phyloP scores from a whole-genome alignment of 2,888 invertebrate genomes.

The Xestia xanthographa region DNA sequence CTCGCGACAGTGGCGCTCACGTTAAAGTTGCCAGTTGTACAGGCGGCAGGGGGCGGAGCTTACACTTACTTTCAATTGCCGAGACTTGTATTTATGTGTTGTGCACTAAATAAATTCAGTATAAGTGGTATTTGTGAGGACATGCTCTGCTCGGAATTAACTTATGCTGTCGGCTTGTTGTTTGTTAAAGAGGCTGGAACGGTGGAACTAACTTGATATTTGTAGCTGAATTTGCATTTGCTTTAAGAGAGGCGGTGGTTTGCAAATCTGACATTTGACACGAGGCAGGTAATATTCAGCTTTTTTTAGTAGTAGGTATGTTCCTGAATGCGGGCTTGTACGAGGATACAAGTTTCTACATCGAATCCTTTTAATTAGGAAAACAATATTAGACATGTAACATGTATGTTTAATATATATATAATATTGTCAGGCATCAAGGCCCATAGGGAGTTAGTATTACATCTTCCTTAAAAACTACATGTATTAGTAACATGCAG shows the following conservation, averaged over 20 bases:
- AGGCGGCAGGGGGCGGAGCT: slow-evolving; percentile 70
- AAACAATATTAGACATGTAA: neutral
- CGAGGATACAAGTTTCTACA: neutral
- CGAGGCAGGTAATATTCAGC: neutral
- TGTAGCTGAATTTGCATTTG: neutral
- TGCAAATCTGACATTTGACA: neutral
- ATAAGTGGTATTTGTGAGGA: slow-evolving; percentile 84
- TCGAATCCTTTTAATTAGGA: neutral
- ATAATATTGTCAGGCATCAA: too few relatives aligned
- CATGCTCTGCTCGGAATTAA: slow-evolving; percentile 67
- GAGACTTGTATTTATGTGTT: slow-evolving; percentile 81
- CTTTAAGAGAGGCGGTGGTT: slow-evolving; percentile 16
- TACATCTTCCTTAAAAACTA: too few relatives aligned
- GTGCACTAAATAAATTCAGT: slow-evolving; percentile 83
- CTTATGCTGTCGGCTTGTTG: slow-evolving; percentile 39
- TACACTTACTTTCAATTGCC: slow-evolving; percentile 84
- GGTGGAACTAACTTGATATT: slow-evolving; percentile 3
- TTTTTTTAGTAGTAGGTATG: neutral
- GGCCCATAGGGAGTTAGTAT: too few relatives aligned
- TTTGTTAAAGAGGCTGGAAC: slow-evolving; percentile 21
- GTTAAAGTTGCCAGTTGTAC: slow-evolving; percentile 62
- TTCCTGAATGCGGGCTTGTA: neutral
- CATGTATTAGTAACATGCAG: too few relatives aligned
- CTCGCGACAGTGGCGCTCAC: slow-evolving; percentile 72
- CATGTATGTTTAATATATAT: too few relatives aligned